A percentile compares a stretch with the other conserved stretches of the same genome.
These are phyloP conservation scores for Lepidurus packardi DNA, from an alignment of 1,140 invertebrate genomes.

Conservation along the genomic window DNA sequence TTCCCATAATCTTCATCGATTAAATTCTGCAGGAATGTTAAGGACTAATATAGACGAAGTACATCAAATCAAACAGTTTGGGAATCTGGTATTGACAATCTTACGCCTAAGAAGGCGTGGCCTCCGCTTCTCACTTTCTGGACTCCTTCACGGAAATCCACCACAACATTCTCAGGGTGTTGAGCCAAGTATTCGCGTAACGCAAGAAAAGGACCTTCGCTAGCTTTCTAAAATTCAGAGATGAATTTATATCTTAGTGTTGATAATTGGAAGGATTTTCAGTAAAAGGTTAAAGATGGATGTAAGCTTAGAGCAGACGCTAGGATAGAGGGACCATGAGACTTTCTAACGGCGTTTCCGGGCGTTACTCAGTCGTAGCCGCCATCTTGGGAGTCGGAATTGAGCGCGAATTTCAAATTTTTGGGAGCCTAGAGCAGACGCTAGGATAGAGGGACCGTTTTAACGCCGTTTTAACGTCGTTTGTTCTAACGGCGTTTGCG, in stretches of 20 bases:
- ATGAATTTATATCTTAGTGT: not conserved
- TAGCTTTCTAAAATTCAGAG: not conserved
- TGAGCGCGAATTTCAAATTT: too few relatives aligned
- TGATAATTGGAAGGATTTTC: too few relatives aligned
- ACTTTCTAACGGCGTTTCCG: too few relatives aligned
- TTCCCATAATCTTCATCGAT: not conserved
- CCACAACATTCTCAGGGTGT: not conserved
- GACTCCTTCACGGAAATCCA: not conserved
- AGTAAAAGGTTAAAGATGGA: too few relatives aligned
- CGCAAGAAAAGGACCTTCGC: not conserved
- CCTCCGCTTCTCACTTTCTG: not conserved
- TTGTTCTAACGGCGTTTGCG: too few relatives aligned
- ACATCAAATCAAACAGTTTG: not conserved
- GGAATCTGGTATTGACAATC: not conserved
- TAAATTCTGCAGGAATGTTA: not conserved
- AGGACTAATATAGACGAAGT: not conserved
- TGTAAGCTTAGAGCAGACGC: too few relatives aligned
- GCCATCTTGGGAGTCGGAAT: too few relatives aligned
- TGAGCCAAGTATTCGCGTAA: not conserved
- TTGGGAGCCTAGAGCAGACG: too few relatives aligned
- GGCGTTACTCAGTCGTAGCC: too few relatives aligned
- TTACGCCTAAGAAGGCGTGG: not conserved
- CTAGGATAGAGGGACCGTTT: too few relatives aligned
- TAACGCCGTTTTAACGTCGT: too few relatives aligned
- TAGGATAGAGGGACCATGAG: too few relatives aligned